Evolutionary conservation across 2,797 vertebrate genomes (phyloP).

Genomic region (Coccyzus lansbergi): DNA sequence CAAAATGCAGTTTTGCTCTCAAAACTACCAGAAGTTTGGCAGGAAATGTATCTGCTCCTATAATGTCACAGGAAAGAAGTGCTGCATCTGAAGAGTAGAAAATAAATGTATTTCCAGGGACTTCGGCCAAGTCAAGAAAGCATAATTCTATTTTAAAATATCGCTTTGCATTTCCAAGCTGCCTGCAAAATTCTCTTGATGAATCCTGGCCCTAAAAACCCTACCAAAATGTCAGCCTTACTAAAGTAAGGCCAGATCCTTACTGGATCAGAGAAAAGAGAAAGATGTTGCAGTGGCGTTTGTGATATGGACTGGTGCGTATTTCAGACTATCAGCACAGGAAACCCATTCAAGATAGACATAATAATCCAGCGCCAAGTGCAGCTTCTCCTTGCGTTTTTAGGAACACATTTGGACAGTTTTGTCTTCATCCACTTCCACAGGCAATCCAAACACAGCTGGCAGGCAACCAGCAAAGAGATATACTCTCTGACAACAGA

Average conservation of each 20-base stretch:
- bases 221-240: background rate
- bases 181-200: background rate
- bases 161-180: background rate
- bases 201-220: background rate
- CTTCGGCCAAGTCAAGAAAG: slow-evolving; percentile 26
- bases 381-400: background rate
- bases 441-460: background rate
- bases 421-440: background rate
- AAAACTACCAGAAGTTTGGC: background rate
- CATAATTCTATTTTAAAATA: slow-evolving; percentile 25
- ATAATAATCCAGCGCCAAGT: fast-evolving
- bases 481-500: background rate
- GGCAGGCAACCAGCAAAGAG: background rate
- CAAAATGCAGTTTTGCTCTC: background rate
- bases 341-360: background rate
- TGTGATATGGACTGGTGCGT: background rate
- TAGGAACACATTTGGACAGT: background rate
- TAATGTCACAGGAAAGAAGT: background rate
- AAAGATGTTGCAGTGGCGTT: background rate
- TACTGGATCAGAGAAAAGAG: background rate
- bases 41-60: background rate
- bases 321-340: background rate
- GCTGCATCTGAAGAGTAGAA: background rate
- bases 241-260: background rate
- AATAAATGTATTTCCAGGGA: background rate